phyloP scores from a whole-genome alignment of 1,140 invertebrate species.

The Pseudomyrmex gracilis region DNA sequence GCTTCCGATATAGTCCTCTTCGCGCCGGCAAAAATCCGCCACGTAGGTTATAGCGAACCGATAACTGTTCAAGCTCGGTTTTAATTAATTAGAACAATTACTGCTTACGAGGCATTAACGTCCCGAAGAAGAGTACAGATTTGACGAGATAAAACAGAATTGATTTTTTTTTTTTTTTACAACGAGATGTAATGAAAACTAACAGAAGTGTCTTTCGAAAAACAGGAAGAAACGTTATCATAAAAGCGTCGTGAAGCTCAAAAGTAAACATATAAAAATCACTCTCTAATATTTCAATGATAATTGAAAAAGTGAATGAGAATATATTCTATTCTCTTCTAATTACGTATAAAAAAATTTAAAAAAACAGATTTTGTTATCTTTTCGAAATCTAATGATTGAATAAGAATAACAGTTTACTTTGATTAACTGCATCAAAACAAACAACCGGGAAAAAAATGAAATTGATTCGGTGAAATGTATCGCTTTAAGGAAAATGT shows the following conservation, averaged over 20 bases:
- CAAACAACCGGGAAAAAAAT: slow-evolving; percentile 1
- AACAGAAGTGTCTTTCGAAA: not conserved
- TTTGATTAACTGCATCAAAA: not conserved
- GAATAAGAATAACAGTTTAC: slow-evolving; percentile 6
- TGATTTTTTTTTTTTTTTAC: not conserved
- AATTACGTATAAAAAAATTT: not conserved
- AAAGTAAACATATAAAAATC: not conserved
- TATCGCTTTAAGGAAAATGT: slow-evolving; percentile 6
- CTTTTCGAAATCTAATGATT: not conserved
- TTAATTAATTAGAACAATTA: slow-evolving; percentile 33
- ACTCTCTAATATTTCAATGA: not conserved
- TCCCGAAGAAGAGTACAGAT: no score
- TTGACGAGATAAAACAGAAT: not conserved
- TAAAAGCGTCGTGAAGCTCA: not conserved
- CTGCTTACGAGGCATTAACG: not conserved
- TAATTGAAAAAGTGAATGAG: not conserved
- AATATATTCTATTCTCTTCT: not conserved
- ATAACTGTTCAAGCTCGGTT: slow-evolving; percentile 36
- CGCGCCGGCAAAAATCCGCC: slow-evolving; percentile 39
- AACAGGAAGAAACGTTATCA: not conserved
- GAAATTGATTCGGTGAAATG: slow-evolving; percentile 3
- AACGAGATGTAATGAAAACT: not conserved
- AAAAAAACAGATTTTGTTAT: no score
- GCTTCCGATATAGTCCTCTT: slow-evolving; percentile 41
- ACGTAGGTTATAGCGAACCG: not conserved